These are phyloP conservation scores for Xenopus borealis DNA, from an alignment of 2,113 vertebrate species.

Conservation along the genomic window DNA sequence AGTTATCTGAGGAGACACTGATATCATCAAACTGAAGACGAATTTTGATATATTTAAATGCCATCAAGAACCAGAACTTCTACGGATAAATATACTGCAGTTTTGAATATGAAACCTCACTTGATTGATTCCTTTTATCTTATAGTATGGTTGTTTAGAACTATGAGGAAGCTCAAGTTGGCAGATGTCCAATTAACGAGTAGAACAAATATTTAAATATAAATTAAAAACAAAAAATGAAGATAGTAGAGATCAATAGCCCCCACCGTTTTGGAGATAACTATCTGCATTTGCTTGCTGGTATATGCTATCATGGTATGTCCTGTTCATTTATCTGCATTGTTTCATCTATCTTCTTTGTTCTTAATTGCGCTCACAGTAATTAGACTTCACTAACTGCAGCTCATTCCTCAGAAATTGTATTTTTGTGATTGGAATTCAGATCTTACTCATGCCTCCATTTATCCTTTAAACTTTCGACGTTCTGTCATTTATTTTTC, in stretches of 20 bases:
- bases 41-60: slow-evolving; percentile 5
- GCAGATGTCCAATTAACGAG: background rate
- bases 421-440: slow-evolving; percentile 65
- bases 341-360: slow-evolving; percentile 33
- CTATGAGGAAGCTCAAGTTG: background rate
- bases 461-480: slow-evolving; percentile 55
- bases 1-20: background rate
- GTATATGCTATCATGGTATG: background rate
- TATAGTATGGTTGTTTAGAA: background rate
- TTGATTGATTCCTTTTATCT: background rate
- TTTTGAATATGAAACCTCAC: background rate
- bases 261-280: background rate
- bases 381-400: slow-evolving; percentile 67
- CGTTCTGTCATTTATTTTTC: slow-evolving; percentile 49
- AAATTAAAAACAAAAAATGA: background rate
- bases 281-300: background rate
- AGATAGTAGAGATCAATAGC: background rate
- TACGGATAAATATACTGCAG: background rate
- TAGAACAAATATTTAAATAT: background rate
- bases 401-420: slow-evolving; percentile 59
- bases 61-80: no score
- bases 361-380: slow-evolving; percentile 68
- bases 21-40: background rate
- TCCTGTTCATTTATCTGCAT: background rate
- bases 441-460: slow-evolving; percentile 52